Conservation (phyloP, 2,113 vertebrate genomes). For the Mormyrus lacerda region DNA sequence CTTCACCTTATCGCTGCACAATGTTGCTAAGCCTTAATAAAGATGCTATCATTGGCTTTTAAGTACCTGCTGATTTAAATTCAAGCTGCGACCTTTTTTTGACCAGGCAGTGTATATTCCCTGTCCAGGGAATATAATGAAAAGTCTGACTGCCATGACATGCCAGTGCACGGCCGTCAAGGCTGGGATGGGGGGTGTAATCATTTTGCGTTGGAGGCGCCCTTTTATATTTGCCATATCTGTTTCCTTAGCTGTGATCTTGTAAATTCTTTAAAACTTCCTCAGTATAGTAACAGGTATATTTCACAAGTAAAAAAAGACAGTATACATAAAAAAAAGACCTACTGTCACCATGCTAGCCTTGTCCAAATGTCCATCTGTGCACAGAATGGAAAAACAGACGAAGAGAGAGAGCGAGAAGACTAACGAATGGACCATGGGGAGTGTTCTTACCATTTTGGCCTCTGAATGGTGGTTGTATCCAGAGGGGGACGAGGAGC, state of each 20-base stretch:
- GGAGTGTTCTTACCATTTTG: conserved; percentile 78
- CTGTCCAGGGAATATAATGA: too few species aligned
- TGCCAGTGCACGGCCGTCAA: too few species aligned
- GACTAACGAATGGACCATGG: conserved; percentile 4
- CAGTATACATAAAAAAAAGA: not conserved
- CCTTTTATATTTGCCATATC: not conserved
- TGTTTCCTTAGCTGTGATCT: not conserved
- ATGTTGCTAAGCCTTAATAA: too few species aligned
- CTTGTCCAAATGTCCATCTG: not conserved
- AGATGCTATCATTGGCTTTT: too few species aligned
- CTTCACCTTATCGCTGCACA: too few species aligned
- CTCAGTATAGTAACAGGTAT: not conserved
- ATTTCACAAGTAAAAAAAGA: not conserved
- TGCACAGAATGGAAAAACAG: not conserved
- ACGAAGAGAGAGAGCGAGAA: conserved; percentile 15
- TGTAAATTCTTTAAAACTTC: not conserved
- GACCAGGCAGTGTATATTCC: too few species aligned
- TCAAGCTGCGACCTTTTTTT: too few species aligned
- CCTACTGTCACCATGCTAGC: not conserved
- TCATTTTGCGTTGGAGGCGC: not conserved
- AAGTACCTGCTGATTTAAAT: too few species aligned
- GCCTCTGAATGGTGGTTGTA: conserved; percentile 81
- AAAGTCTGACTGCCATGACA: too few species aligned
- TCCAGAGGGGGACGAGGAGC: conserved; percentile 82
- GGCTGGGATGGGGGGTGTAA: too few species aligned